These are phyloP conservation scores for Cottus gobio DNA, from an alignment of 2,113 vertebrate species.

Conservation along the genomic window DNA sequence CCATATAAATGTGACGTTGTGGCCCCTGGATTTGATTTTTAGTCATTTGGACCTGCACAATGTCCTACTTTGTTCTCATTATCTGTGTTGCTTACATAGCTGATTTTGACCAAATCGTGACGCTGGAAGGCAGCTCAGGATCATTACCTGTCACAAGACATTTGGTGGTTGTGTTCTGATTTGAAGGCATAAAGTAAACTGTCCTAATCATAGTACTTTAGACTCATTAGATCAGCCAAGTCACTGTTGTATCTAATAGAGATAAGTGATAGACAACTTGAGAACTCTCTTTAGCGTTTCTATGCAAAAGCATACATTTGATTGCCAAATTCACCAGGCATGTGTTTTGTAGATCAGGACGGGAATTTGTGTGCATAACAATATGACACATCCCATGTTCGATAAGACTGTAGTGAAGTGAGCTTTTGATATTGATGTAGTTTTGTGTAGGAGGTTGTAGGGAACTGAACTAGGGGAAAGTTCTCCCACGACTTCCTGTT, in stretches of 20 bases:
- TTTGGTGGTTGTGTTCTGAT: not conserved
- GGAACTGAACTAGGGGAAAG: constrained; percentile 63
- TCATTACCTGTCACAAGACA: not conserved
- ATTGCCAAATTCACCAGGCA: not conserved
- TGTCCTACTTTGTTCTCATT: not conserved
- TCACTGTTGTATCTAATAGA: not conserved
- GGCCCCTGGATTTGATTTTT: not conserved
- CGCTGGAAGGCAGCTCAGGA: not conserved
- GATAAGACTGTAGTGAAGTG: not conserved
- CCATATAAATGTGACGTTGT: not conserved
- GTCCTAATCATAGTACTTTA: not conserved
- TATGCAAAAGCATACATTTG: not conserved
- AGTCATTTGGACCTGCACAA: not conserved
- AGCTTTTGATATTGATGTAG: not conserved
- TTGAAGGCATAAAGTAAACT: not conserved
- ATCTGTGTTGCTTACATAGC: not conserved
- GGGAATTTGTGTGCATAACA: not conserved
- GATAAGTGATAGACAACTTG: not conserved
- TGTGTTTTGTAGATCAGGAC: not conserved
- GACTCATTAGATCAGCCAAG: not conserved
- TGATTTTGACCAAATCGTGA: not conserved
- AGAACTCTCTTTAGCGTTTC: not conserved
- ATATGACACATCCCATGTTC: not conserved
- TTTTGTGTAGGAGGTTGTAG: constrained; percentile 24
- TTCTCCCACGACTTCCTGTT: constrained; percentile 78